Conservation (phyloP, 2,888 invertebrate genomes). For the Augiades crinisus region DNA sequence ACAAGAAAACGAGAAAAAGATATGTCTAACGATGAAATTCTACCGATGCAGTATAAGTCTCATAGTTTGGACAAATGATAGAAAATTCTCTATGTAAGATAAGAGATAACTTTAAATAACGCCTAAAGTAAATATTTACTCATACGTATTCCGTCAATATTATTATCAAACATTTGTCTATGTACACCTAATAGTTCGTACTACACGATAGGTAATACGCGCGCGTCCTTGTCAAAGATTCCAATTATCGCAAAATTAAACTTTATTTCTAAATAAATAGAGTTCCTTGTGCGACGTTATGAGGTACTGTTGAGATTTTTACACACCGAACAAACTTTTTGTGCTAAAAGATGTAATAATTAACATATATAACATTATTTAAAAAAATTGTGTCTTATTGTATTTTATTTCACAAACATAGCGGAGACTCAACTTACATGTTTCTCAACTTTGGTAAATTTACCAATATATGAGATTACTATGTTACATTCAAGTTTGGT, state of each 20-base stretch:
- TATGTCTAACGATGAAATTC: constrained; percentile 14
- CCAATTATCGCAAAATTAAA: constrained; percentile 6
- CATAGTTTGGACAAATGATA: constrained; percentile 12
- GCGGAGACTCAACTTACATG: not conserved
- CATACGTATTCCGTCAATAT: not conserved
- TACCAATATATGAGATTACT: no score
- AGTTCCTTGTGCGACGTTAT: constrained; percentile 13
- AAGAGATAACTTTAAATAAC: constrained; percentile 9
- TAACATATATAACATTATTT: not conserved
- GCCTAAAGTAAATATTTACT: not conserved
- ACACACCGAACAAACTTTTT: constrained; percentile 10
- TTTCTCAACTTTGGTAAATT: no score
- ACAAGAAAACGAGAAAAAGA: constrained; percentile 16
- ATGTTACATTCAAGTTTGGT: no score
- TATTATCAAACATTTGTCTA: constrained; percentile 6
- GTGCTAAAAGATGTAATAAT: constrained; percentile 3
- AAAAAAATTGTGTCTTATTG: no score
- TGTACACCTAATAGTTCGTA: constrained; percentile 9
- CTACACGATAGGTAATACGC: not conserved
- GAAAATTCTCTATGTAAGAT: constrained; percentile 4
- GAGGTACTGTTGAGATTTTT: not conserved
- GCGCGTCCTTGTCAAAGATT: not conserved
- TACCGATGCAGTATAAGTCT: constrained; percentile 14
- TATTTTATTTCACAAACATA: not conserved
- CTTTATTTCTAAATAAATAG: constrained; percentile 10